A percentile compares a stretch with the other conserved stretches of the same genome.
Evolutionary conservation across 2,888 invertebrate species (phyloP).

Genomic region (Podabrus alpinus): DNA sequence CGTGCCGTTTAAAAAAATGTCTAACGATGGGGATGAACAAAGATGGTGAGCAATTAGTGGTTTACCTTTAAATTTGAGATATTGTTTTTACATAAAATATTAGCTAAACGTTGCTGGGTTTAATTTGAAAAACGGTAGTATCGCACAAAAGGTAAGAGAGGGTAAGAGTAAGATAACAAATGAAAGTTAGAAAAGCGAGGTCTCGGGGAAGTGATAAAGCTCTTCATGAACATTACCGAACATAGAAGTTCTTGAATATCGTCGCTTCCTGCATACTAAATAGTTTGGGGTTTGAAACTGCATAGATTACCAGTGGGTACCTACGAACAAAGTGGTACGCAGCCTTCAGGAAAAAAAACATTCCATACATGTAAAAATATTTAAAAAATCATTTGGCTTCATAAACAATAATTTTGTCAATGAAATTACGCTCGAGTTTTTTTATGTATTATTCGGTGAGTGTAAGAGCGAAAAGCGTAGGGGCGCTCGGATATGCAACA

Average conservation of each 20-base stretch:
- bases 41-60: constrained; percentile 80
- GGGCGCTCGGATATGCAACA: constrained; percentile 44
- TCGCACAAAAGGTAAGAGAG: constrained; percentile 19
- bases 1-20: constrained; percentile 97
- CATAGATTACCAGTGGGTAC: not conserved
- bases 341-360: not conserved
- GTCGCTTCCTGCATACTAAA: constrained; percentile 47
- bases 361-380: not conserved
- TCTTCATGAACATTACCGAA: constrained; percentile 49
- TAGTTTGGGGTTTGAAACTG: constrained; percentile 34
- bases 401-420: not conserved
- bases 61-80: not conserved
- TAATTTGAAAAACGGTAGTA: not conserved
- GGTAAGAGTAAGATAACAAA: constrained; percentile 40
- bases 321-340: not conserved
- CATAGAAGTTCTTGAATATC: constrained; percentile 49
- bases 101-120: not conserved
- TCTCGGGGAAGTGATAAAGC: constrained; percentile 50
- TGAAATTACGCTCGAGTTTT: not conserved
- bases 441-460: not conserved
- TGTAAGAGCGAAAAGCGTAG: constrained; percentile 4
- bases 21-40: constrained; percentile 99
- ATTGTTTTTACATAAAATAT: not conserved
- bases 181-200: constrained; percentile 46
- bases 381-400: not conserved